A percentile compares a stretch with the other conserved stretches of the same genome.
Conservation (phyloP, 1,140 invertebrate species). For the Hesperophylax magnus region DNA sequence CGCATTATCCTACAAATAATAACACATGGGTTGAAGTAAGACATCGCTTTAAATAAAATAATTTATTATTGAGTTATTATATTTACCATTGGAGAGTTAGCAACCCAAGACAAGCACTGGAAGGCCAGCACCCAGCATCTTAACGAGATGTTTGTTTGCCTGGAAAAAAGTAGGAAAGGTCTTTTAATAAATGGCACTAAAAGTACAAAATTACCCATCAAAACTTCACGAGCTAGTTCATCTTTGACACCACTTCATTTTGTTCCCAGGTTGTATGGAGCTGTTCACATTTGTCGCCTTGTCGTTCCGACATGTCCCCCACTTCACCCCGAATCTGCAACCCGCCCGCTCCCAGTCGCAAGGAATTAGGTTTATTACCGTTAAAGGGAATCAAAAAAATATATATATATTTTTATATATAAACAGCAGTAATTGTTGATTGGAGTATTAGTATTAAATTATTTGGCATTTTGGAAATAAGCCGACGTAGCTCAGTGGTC, state of each 20-base stretch:
- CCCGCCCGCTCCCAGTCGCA: too few species aligned
- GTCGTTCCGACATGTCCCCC: too few species aligned
- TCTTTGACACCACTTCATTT: not conserved
- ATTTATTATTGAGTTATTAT: not conserved
- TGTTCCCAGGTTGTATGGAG: too few species aligned
- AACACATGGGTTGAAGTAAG: not conserved
- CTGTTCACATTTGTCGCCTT: too few species aligned
- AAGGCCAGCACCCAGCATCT: slow-evolving; percentile 69
- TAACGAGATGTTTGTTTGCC: slow-evolving; percentile 66
- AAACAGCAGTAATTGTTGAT: too few species aligned
- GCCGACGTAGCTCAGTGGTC: too few species aligned
- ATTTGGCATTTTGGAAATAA: too few species aligned
- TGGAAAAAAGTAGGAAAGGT: slow-evolving; percentile 55
- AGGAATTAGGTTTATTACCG: too few species aligned
- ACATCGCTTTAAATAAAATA: not conserved
- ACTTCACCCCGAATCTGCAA: too few species aligned
- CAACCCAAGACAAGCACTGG: slow-evolving; percentile 68
- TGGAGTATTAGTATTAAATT: too few species aligned
- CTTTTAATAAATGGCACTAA: not conserved
- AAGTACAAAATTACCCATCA: not conserved
- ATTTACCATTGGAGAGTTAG: slow-evolving; percentile 61
- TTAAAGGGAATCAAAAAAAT: too few species aligned
- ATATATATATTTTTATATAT: too few species aligned
- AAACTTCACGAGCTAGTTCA: not conserved
- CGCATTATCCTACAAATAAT: slow-evolving; percentile 35